These are phyloP conservation scores for Falco rusticolus DNA, from an alignment of 2,797 vertebrate genomes.

Conservation along the genomic window DNA sequence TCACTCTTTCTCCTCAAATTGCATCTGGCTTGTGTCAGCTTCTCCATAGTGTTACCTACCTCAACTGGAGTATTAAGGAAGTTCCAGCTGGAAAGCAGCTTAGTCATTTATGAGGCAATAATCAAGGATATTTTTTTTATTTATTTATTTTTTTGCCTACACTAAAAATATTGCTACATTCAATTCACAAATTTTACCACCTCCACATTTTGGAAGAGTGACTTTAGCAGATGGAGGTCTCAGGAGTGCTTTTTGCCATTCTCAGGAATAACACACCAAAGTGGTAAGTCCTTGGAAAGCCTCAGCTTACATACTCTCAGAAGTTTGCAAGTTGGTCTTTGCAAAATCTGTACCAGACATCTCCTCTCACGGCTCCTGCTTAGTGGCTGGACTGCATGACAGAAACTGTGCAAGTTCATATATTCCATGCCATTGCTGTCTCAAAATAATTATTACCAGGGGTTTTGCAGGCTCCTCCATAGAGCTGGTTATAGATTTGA, in stretches of 20 bases:
- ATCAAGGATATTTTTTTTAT: not conserved
- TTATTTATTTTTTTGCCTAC: not conserved
- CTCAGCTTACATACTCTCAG: not conserved
- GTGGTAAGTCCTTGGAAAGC: not conserved
- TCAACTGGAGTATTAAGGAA: not conserved
- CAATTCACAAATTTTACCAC: not conserved
- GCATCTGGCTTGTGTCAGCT: not conserved
- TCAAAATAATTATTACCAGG: not conserved
- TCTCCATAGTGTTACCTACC: not conserved
- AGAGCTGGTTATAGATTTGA: not conserved
- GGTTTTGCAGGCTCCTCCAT: not conserved
- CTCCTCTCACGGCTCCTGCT: not conserved
- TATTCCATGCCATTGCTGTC: not conserved
- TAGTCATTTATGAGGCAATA: not conserved
- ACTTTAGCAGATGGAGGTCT: slow-evolving; percentile 20
- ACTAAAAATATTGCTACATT: not conserved
- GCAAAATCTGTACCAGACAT: not conserved
- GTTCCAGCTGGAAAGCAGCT: not conserved
- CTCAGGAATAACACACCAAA: not conserved
- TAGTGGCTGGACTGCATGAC: not conserved
- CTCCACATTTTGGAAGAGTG: not conserved
- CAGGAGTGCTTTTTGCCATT: not conserved
- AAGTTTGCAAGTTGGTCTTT: not conserved
- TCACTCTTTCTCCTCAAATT: not conserved
- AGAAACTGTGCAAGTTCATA: not conserved